Percentiles rank a stretch among this genome's conserved stretches.
These are phyloP conservation scores for Malaclemys terrapin DNA, from an alignment of 2,113 vertebrate genomes.

Conservation along the genomic window DNA sequence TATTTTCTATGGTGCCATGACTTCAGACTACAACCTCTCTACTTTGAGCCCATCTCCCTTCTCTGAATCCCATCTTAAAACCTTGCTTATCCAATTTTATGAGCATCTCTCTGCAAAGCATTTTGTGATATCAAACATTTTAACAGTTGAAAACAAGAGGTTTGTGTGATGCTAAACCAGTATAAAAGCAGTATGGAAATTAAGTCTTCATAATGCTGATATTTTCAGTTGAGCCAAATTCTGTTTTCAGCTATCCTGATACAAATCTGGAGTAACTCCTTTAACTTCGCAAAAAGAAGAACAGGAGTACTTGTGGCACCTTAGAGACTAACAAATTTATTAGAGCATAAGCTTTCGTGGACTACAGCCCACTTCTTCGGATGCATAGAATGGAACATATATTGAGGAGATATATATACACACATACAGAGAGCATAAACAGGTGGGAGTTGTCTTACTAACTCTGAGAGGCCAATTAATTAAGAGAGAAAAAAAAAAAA, in stretches of 20 bases:
- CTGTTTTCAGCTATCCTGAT: not conserved
- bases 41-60: not conserved
- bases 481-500: too few species aligned
- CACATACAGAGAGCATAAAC: too few species aligned
- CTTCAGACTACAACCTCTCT: not conserved
- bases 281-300: too few species aligned
- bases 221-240: not conserved
- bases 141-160: not conserved
- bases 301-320: too few species aligned
- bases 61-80: not conserved
- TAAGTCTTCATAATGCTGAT: not conserved
- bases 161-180: not conserved
- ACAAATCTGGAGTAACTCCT: rapidly evolving
- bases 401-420: too few species aligned
- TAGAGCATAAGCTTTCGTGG: too few species aligned
- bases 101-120: not conserved
- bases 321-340: too few species aligned
- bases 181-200: not conserved
- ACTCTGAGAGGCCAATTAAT: too few species aligned
- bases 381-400: too few species aligned
- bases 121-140: not conserved
- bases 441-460: too few species aligned
- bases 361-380: too few species aligned
- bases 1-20: not conserved
- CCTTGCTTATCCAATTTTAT: not conserved